Evolutionary conservation across 2,888 invertebrate genomes (phyloP).

Genomic region (Eueremaeus valkanovi): DNA sequence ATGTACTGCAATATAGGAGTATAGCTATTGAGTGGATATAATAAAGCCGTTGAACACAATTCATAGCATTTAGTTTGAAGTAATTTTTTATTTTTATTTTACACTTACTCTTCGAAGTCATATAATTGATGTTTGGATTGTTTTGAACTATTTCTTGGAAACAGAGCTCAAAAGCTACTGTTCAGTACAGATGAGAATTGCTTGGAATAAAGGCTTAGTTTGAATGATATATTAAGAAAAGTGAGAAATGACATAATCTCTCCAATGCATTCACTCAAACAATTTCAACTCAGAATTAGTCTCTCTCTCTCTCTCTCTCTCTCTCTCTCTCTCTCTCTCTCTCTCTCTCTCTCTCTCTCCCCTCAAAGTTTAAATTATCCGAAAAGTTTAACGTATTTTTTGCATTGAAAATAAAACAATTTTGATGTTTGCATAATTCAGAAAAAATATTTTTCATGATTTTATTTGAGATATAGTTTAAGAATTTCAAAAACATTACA

Average conservation of each 20-base stretch:
- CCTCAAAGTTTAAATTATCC: background rate
- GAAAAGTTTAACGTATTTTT: background rate
- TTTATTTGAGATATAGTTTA: background rate
- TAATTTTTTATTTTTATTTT: background rate
- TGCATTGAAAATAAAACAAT: background rate
- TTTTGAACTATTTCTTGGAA: background rate
- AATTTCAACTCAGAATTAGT: constrained; percentile 4
- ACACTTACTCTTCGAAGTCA: background rate
- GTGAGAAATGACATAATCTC: constrained; percentile 22
- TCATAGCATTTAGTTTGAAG: background rate
- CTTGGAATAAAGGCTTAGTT: background rate
- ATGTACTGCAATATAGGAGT: background rate
- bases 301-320: constrained; percentile 14
- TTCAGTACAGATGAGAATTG: background rate
- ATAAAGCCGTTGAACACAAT: background rate
- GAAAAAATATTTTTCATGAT: background rate
- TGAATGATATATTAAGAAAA: constrained; percentile 4
- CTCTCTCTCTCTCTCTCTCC: background rate
- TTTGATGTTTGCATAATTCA: background rate
- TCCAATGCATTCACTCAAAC: background rate
- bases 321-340: constrained; percentile 11
- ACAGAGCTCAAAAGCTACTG: background rate
- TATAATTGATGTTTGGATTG: background rate
- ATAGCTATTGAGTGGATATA: background rate
- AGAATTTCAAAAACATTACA: background rate